These are phyloP conservation scores for Agrotis puta DNA, from an alignment of 2,888 invertebrate genomes.

Conservation along the genomic window DNA sequence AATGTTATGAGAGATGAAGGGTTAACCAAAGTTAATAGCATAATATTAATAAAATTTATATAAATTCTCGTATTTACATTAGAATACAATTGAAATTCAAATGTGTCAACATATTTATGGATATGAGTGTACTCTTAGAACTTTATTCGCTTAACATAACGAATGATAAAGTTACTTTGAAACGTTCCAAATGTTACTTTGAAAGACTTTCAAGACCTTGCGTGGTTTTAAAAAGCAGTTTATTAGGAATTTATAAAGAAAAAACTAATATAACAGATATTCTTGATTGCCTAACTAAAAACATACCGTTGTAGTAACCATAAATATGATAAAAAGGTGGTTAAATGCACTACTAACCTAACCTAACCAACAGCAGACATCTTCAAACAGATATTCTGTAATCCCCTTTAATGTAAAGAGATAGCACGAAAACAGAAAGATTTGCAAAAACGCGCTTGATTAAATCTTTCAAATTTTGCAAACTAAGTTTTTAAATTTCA, in stretches of 20 bases:
- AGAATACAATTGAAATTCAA: conserved; percentile 49
- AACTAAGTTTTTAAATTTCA: neutral
- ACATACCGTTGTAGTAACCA: conserved; percentile 11
- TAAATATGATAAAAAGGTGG: neutral
- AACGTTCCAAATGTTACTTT: conserved; percentile 25
- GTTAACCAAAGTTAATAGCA: conserved; percentile 35
- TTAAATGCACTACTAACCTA: neutral
- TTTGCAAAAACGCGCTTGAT: conserved; percentile 1
- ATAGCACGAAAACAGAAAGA: neutral
- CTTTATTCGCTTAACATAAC: conserved; percentile 47
- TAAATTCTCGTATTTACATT: conserved; percentile 52
- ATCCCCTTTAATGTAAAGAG: neutral
- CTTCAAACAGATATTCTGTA: neutral
- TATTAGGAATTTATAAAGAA: conserved; percentile 5
- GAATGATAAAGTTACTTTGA: conserved; percentile 29
- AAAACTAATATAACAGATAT: conserved; percentile 2
- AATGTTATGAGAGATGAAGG: conserved; percentile 45
- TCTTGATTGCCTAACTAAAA: too few species aligned
- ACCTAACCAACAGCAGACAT: neutral
- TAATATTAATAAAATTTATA: conserved; percentile 52
- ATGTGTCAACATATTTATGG: conserved; percentile 60
- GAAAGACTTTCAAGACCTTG: conserved; percentile 31
- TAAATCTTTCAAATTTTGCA: neutral
- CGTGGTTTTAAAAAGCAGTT: conserved; percentile 11
- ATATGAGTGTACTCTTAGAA: conserved; percentile 52